These are phyloP conservation scores for Selene dorsalis DNA, from an alignment of 2,797 vertebrate genomes.

Conservation along the genomic window DNA sequence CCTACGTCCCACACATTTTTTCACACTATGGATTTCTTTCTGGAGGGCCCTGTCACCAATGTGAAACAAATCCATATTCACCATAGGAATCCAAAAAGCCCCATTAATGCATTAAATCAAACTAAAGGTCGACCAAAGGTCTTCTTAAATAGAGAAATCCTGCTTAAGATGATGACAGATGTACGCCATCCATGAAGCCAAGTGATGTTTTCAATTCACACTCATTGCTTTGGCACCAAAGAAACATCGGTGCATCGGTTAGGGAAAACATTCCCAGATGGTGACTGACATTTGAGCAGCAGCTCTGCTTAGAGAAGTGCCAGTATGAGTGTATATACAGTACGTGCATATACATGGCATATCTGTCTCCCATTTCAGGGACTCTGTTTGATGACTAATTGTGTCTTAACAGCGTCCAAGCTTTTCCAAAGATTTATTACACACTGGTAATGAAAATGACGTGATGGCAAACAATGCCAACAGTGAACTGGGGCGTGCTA, in stretches of 20 bases:
- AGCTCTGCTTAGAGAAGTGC: neutral
- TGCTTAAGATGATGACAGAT: neutral
- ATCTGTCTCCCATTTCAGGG: neutral
- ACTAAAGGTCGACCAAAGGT: neutral
- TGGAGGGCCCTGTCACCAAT: neutral
- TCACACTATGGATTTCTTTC: neutral
- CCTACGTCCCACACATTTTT: slow-evolving; percentile 15
- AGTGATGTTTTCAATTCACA: neutral
- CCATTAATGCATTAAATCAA: neutral
- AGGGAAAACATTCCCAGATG: too few species aligned
- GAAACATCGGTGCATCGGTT: neutral
- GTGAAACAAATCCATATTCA: slow-evolving; percentile 8
- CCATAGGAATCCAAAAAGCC: slow-evolving; percentile 1
- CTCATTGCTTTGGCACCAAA: neutral
- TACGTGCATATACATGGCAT: too few species aligned
- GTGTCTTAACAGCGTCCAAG: too few species aligned
- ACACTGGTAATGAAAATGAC: too few species aligned
- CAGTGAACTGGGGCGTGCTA: too few species aligned
- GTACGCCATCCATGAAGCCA: neutral
- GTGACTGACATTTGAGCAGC: neutral
- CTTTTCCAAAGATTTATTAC: too few species aligned
- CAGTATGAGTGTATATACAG: neutral
- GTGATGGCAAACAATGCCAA: too few species aligned
- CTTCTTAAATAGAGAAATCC: neutral
- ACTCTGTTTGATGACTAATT: neutral